Evolutionary conservation across 30 jellyfish, hydroid and myxozoan genomes (phyloP).

Genomic region (Chironex yamaguchii): DNA sequence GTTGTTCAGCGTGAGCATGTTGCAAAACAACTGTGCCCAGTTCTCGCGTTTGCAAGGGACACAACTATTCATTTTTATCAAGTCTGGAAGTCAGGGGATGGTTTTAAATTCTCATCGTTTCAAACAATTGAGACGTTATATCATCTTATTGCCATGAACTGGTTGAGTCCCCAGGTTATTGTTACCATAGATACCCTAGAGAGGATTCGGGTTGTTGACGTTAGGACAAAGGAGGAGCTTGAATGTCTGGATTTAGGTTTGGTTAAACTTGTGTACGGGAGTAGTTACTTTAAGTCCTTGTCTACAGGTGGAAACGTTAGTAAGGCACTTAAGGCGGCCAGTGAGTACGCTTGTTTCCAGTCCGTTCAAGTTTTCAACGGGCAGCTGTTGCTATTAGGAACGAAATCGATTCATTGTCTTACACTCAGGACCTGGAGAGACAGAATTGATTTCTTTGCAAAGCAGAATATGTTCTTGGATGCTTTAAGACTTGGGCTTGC

Average conservation of each 20-base stretch:
- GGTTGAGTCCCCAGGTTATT: constrained; percentile 92
- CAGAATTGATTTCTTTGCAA: constrained; percentile 90
- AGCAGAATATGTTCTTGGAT: constrained; percentile 88
- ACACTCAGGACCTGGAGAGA: constrained; percentile 93
- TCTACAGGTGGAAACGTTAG: constrained; percentile 99
- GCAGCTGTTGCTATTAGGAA: constrained; percentile 93
- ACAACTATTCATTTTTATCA: constrained; percentile 69
- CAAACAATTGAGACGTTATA: constrained; percentile 69
- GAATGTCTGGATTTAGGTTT: constrained; percentile 95
- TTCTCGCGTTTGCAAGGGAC: constrained; percentile 95
- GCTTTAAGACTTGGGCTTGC: constrained; percentile 85
- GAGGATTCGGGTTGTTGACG: constrained; percentile 88
- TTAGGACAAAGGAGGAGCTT: constrained; percentile 82
- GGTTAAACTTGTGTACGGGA: constrained; percentile 94
- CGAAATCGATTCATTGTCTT: constrained; percentile 92
- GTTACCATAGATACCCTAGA: constrained; percentile 87
- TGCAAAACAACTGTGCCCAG: constrained; percentile 84
- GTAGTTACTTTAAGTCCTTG: constrained; percentile 95
- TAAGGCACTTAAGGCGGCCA: constrained; percentile 92
- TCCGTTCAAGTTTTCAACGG: constrained; percentile 96
- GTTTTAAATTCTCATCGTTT: constrained; percentile 63
- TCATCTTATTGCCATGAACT: constrained; percentile 82
- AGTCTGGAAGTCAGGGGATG: constrained; percentile 77
- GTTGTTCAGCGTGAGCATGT: constrained; percentile 71
- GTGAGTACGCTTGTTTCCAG: constrained; percentile 96